Conservation (phyloP, 2,797 vertebrate species). For the Ctenochaetus hawaiiensis region DNA sequence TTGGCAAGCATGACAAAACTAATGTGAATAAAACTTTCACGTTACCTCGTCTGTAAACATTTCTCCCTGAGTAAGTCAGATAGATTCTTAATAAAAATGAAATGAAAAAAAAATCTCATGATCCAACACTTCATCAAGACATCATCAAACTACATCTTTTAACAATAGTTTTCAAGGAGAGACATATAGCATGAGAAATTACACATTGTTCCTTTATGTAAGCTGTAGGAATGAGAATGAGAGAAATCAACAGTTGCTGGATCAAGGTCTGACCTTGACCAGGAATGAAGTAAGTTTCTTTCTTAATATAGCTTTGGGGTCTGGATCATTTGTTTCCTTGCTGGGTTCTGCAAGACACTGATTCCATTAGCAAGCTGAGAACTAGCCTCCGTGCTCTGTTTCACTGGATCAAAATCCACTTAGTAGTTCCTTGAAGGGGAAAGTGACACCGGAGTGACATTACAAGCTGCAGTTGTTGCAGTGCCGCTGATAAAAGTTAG, state of each 20-base stretch:
- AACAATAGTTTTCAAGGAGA: too few relatives aligned
- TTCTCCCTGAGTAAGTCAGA: too few relatives aligned
- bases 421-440: slow-evolving; percentile 42
- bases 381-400: slow-evolving; percentile 41
- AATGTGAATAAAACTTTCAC: too few relatives aligned
- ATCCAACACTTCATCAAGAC: too few relatives aligned
- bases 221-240: background rate
- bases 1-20: too few relatives aligned
- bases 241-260: background rate
- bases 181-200: too few relatives aligned
- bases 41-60: too few relatives aligned
- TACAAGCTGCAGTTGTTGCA: slow-evolving; percentile 45
- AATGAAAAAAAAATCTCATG: too few relatives aligned
- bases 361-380: slow-evolving; percentile 59
- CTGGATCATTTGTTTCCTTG: slow-evolving; percentile 13
- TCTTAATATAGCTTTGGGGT: background rate
- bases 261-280: background rate
- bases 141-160: too few relatives aligned
- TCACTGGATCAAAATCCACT: slow-evolving; percentile 61
- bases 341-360: slow-evolving; percentile 30
- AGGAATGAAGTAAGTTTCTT: background rate
- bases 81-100: too few relatives aligned
- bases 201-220: background rate
- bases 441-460: slow-evolving; percentile 50
- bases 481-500: slow-evolving; percentile 16